Evolutionary conservation across 35 echinoderm and acorn worm genomes (phyloP), one percentile per base, ranked within the genome.

Genomic region (Apostichopus californicus): DNA sequence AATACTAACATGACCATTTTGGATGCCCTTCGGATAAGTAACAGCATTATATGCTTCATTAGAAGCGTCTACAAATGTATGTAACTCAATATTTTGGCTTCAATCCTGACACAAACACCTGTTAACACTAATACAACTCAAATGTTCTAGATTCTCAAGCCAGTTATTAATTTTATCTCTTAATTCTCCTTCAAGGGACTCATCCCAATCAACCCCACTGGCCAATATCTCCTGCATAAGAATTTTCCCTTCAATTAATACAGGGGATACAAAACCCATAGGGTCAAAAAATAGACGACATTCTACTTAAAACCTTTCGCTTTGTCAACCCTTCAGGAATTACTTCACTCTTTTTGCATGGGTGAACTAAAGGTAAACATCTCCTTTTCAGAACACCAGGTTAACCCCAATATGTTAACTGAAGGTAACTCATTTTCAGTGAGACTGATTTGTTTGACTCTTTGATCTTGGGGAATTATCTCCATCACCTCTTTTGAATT

Each of bases 41-140:
- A 90, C 87, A 54, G 92, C 92, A 8, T 6, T 78, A 82, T 81
- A 93, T 1, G 86, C 92, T 54, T 90, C 75, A 8, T 77, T 71
- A 9, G 92, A 93, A 52, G 86, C 77, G 81, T 93, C 92, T 5
- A 81, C 86, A 90, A 93, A 93, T 7, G 64, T 59, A 72, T 93
- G 92, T 9, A 93, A 28, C 54, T 79, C 85, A 5, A 81, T 15
- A 68, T 81, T n/a, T 57, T 81, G 25, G 3, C 12, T 58, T 2
- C 64, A 17, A 23, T 59, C 6, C 20, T 28, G 92, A 21, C 72
- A 60, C 70, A 93, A 87, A 93, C 83, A 93, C 28, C 92, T 93
- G 26, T 83, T 66, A 1, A 93, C 71, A 86, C 73, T 78, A 13
- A 93, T 63, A 23, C 87, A 4, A 26, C 73, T 55, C 25, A 85